Base-by-base conservation (phyloP, 2,888 invertebrate genomes). In the Tenthredo mesomela region DNA sequence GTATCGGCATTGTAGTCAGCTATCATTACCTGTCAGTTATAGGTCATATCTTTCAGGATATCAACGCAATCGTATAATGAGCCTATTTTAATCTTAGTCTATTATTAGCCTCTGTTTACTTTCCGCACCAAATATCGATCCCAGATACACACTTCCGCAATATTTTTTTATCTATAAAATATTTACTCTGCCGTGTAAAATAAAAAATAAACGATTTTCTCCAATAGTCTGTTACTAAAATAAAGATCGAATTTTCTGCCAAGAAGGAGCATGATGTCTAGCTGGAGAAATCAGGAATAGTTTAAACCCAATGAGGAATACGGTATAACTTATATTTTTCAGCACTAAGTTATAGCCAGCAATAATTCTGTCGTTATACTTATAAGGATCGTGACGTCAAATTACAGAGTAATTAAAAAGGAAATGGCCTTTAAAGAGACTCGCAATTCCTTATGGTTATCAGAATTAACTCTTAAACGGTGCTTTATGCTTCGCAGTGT, bases 31-130 rank as follows among this genome's bases (percentile, higher is more conserved):
- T 25, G 67, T 12, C 50, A 7, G 77, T 54, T 77, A 54, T 50
- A 50, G n/a, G 33, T 77, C 33, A 33, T 77, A 77, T 54, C 54
- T 77, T 77, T 77, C 3, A 77, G 18, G 33, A 77, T 54, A n/a
- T 15, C 15, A 4, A 15, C 18, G 77, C 0, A 33, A 54, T 77
- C 77, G 9, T 47, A 18, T 77, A 50, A 33, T 18, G 50, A 29
- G 77, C 50, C 50, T 15, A 54, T 33, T 50, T 29, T 18, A 33
- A 54, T 77, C 47, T n/a, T 15, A 10, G 18, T 54, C n/a, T 33
- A 54, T 77, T 25, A 77, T n/a, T 21, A 73, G 73, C 25, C 21
- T 43, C 43, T n/a, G 40, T 15, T n/a, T 33, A n/a, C 73, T 15
- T 73, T 40, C 18, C 43, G 43, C 7, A n/a, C 10, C 37, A n/a